Evolutionary conservation across 2,888 invertebrate genomes (phyloP).

Genomic region (Melanostoma mellinum): DNA sequence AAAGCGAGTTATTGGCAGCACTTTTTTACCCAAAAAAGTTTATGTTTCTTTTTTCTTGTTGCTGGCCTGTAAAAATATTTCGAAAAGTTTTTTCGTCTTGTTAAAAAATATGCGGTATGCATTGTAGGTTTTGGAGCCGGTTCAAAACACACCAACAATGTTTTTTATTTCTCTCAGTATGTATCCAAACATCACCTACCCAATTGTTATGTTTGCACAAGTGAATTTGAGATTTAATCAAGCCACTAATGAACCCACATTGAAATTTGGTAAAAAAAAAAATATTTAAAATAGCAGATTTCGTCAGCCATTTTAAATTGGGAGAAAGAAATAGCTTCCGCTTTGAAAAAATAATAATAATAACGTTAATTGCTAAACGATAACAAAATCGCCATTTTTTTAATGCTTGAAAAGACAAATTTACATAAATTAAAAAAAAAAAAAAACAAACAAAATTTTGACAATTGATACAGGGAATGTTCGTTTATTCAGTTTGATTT

Average conservation of each 20-base stretch:
- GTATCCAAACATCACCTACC: constrained; percentile 1
- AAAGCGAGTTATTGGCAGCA: no score
- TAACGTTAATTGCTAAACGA: no score
- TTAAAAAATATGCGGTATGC: neutral
- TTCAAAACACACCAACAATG: neutral
- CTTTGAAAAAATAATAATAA: no score
- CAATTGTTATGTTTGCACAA: constrained; percentile 16
- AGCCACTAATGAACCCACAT: neutral
- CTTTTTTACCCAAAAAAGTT: no score
- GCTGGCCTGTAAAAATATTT: neutral
- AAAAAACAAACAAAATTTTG: no score
- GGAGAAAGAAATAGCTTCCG: no score
- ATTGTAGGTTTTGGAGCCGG: neutral
- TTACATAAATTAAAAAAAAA: no score
- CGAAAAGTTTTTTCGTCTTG: neutral
- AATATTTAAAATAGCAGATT: neutral
- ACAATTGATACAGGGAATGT: no score
- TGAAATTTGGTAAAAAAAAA: neutral
- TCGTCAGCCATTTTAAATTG: neutral
- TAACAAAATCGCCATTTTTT: no score
- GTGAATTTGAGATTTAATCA: neutral
- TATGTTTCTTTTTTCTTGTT: no score
- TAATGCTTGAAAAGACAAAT: no score
- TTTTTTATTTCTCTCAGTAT: constrained; percentile 1
- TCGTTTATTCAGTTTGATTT: no score